A percentile compares a stretch with the other conserved stretches of the same genome.
phyloP scores from a whole-genome alignment of 2,888 invertebrate genomes.

The Dusona sp. region DNA sequence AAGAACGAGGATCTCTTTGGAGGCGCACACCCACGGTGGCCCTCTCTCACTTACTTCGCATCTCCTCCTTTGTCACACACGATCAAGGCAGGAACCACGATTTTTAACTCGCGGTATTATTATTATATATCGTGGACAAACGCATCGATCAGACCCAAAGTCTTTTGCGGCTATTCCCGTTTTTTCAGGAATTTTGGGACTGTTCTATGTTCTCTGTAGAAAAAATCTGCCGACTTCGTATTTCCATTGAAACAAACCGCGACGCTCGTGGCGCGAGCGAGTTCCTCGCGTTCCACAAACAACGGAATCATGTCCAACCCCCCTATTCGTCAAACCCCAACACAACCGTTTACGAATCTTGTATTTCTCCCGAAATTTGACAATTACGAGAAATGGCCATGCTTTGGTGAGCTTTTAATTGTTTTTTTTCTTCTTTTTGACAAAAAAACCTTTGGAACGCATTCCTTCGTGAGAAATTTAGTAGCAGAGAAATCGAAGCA shows the following conservation, averaged over 20 bases:
- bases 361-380: conserved; percentile 62
- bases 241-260: conserved; percentile 62
- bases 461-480: conserved; percentile 53
- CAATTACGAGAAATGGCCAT: conserved; percentile 6
- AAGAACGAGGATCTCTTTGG: conserved; percentile 18
- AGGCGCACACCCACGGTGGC: conserved; percentile 64
- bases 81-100: conserved; percentile 6
- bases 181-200: conserved; percentile 28
- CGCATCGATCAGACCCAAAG: conserved; percentile 15
- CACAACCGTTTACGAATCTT: background rate
- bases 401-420: background rate
- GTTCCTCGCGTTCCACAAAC: conserved; percentile 60
- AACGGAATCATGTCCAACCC: background rate
- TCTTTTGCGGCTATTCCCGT: conserved; percentile 16
- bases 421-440: conserved; percentile 3
- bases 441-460: background rate
- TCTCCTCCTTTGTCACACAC: conserved; percentile 51
- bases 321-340: background rate
- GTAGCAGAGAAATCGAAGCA: conserved; percentile 8
- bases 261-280: conserved; percentile 60
- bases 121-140: conserved; percentile 34
- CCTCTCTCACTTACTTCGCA: conserved; percentile 44
- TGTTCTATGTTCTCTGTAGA: conserved; percentile 13
- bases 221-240: background rate
- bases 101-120: conserved; percentile 25